These are phyloP conservation scores for Conopomorpha cramerella DNA, from an alignment of 1,140 invertebrate species.

Conservation along the genomic window DNA sequence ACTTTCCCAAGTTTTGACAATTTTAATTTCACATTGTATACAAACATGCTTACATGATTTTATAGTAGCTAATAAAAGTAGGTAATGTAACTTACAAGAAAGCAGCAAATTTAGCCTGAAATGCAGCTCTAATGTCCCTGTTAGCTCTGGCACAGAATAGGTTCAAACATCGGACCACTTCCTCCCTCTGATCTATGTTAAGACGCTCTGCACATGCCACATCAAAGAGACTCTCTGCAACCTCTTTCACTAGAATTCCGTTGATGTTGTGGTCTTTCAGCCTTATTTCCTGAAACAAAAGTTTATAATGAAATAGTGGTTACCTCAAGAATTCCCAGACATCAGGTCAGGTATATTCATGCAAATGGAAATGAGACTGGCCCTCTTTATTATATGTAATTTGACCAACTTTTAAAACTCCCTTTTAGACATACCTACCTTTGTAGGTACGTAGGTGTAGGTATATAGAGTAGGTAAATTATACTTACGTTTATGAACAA, in stretches of 20 bases:
- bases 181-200: slow-evolving; percentile 14
- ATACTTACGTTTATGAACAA: slow-evolving; percentile 23
- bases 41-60: too few relatives aligned
- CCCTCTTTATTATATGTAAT: too few relatives aligned
- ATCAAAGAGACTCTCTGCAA: slow-evolving; percentile 22
- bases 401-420: too few relatives aligned
- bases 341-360: background rate
- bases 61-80: too few relatives aligned
- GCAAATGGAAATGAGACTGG: too few relatives aligned
- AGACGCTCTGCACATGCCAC: slow-evolving; percentile 15
- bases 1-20: too few relatives aligned
- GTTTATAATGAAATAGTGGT: too few relatives aligned
- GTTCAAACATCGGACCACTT: slow-evolving; percentile 27
- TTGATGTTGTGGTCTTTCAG: slow-evolving; percentile 18
- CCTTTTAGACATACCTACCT: too few relatives aligned
- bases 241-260: slow-evolving; percentile 18
- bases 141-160: slow-evolving; percentile 18
- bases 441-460: background rate
- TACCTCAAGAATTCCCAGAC: too few relatives aligned
- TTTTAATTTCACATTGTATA: too few relatives aligned
- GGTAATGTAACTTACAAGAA: slow-evolving; percentile 28
- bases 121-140: slow-evolving; percentile 19
- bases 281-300: slow-evolving; percentile 22
- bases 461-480: background rate
- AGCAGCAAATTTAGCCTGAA: slow-evolving; percentile 15